Conservation (phyloP, 2,113 vertebrate genomes). For the Helogale parvula region DNA sequence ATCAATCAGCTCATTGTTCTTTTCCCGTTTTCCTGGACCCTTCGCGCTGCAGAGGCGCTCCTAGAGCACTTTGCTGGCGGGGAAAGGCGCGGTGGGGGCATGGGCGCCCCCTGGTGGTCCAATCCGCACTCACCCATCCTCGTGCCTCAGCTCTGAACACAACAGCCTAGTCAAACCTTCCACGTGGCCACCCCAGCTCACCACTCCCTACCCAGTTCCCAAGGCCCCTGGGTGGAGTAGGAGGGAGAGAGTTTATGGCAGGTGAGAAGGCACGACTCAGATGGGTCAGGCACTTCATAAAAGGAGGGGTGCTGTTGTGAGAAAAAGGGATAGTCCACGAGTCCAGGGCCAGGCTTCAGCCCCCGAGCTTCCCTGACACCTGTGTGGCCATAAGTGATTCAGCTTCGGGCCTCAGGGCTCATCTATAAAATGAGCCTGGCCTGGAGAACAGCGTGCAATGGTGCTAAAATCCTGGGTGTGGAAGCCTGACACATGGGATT, state of each 20-base stretch:
- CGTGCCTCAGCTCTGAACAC: background rate
- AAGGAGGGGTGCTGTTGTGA: background rate
- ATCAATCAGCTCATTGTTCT: constrained; percentile 76
- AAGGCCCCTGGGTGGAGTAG: too few species aligned
- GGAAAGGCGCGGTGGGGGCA: background rate
- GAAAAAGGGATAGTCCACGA: rapidly evolving
- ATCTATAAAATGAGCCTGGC: background rate
- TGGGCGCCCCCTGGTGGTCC: constrained; percentile 46
- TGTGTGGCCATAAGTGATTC: background rate
- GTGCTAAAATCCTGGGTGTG: background rate
- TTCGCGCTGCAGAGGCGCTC: background rate
- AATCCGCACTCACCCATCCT: background rate
- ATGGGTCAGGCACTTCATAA: background rate
- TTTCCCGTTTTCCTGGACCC: background rate
- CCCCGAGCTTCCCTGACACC: background rate
- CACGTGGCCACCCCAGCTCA: too few species aligned
- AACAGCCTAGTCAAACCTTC: background rate
- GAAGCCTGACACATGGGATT: background rate
- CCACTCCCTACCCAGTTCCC: background rate
- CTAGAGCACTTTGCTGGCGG: background rate
- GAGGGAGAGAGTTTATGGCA: background rate
- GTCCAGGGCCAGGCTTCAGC: background rate
- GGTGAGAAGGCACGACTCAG: background rate
- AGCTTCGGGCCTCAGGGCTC: background rate
- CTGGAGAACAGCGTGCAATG: background rate